Evolutionary conservation across 2,113 vertebrate genomes (phyloP).

Genomic region (Anseranas semipalmata): DNA sequence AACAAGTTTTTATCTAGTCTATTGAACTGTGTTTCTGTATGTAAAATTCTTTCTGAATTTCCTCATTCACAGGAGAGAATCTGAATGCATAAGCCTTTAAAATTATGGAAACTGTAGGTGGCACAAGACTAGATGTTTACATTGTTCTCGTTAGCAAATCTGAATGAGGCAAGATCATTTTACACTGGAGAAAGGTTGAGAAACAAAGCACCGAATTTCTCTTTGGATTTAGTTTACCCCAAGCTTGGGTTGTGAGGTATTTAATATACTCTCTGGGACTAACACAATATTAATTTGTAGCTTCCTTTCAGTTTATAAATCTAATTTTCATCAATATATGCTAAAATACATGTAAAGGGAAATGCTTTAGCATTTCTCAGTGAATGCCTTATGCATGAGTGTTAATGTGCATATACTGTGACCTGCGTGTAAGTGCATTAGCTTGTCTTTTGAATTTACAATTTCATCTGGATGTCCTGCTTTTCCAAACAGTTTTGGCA

Average conservation of each 20-base stretch:
- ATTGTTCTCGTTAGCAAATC: neutral
- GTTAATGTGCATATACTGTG: neutral
- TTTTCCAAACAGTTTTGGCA: neutral
- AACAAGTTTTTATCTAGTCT: neutral
- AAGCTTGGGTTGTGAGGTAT: neutral
- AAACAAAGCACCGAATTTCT: neutral
- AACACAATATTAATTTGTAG: neutral
- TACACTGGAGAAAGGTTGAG: neutral
- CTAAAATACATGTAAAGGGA: neutral
- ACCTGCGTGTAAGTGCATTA: neutral
- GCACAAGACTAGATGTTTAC: neutral
- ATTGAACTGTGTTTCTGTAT: neutral
- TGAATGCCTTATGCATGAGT: neutral
- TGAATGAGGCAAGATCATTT: neutral
- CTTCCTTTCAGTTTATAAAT: neutral
- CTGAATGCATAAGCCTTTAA: neutral
- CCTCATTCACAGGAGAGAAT: neutral
- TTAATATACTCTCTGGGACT: neutral
- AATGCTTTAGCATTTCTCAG: neutral
- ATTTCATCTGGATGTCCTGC: fast-evolving
- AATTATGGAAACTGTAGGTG: neutral
- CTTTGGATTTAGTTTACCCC: neutral
- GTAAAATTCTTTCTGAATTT: neutral
- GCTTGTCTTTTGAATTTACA: neutral
- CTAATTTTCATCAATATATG: neutral